phyloP scores from a whole-genome alignment of 2,113 vertebrate species.

The Passer domesticus region DNA sequence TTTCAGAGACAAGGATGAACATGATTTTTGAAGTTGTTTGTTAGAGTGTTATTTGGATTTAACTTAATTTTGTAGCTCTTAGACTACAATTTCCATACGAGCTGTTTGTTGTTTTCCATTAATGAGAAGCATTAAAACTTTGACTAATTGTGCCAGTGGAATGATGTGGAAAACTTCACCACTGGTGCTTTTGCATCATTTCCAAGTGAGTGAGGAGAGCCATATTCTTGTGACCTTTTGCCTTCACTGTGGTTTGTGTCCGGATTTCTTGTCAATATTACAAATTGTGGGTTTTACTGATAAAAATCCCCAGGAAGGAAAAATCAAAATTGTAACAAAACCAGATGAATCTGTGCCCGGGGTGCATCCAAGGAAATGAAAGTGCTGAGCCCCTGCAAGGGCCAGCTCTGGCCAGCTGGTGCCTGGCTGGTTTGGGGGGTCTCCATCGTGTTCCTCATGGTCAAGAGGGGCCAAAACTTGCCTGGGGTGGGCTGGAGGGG shows the following conservation, averaged over 20 bases:
- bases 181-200: neutral
- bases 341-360: neutral
- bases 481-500: neutral
- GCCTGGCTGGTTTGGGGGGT: neutral
- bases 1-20: conserved; percentile 1
- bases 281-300: neutral
- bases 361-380: neutral
- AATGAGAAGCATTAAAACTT: conserved; percentile 1
- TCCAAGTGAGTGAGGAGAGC: neutral
- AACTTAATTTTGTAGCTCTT: neutral
- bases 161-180: neutral
- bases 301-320: neutral
- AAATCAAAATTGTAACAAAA: neutral
- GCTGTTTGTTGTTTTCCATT: neutral
- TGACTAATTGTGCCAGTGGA: neutral
- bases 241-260: neutral
- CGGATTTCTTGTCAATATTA: neutral
- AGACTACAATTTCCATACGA: neutral
- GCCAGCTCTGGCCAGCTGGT: neutral
- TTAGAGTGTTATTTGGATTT: neutral
- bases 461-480: neutral
- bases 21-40: conserved; percentile 15
- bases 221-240: neutral
- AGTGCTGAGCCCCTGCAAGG: rapidly evolving
- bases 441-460: neutral